These are phyloP conservation scores for Papilio polytes DNA, from an alignment of 1,140 invertebrate genomes.

Conservation along the genomic window DNA sequence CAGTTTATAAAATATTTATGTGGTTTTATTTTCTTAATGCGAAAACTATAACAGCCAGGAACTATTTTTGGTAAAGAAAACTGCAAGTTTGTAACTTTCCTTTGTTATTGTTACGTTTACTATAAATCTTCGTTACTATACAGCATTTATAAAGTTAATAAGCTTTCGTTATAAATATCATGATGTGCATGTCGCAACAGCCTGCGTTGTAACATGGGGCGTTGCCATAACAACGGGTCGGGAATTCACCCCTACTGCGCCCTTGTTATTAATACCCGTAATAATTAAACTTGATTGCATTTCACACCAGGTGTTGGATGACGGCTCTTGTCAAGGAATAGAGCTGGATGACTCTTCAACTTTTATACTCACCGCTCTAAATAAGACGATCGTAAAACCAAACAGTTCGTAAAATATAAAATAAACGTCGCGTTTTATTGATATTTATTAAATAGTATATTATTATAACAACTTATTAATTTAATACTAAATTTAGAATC, in stretches of 20 bases:
- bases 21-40: conserved; percentile 4
- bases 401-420: conserved; percentile 33
- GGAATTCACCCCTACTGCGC: conserved; percentile 72
- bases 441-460: neutral
- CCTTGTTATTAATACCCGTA: conserved; percentile 83
- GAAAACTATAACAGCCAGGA: neutral
- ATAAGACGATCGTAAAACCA: conserved; percentile 32
- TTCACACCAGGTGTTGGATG: conserved; percentile 82
- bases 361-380: conserved; percentile 32
- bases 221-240: conserved; percentile 76
- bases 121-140: conserved; percentile 38
- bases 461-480: conserved; percentile 8
- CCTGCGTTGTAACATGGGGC: conserved; percentile 67
- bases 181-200: conserved; percentile 67
- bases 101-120: neutral
- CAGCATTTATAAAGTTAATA: conserved; percentile 73
- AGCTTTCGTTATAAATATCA: conserved; percentile 77
- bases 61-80: neutral
- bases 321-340: conserved; percentile 73
- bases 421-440: conserved; percentile 2
- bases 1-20: conserved; percentile 41
- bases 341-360: conserved; percentile 52
- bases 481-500: neutral
- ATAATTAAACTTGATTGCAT: conserved; percentile 84
- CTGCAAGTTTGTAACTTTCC: too few relatives aligned